Evolutionary conservation across 1,140 invertebrate genomes (phyloP).

Genomic region (Ladona fulva): DNA sequence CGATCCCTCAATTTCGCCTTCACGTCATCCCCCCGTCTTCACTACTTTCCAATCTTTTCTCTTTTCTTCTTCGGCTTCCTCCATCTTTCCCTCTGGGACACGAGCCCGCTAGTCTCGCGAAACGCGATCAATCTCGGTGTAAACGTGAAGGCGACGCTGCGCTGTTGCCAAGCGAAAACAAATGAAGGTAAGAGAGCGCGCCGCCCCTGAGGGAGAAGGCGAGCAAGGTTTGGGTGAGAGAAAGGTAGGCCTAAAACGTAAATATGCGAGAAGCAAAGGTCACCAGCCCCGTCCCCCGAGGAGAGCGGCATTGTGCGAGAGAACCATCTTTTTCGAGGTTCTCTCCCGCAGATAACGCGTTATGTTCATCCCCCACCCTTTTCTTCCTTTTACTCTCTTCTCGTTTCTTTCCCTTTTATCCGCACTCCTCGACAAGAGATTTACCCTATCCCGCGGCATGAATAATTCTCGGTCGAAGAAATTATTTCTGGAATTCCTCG

Average conservation of each 20-base stretch:
- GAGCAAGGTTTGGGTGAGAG: not conserved
- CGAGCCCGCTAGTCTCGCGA: no score
- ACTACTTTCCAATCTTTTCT: not conserved
- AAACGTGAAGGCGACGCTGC: not conserved
- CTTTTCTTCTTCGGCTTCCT: not conserved
- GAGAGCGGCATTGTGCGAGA: not conserved
- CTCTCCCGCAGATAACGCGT: not conserved
- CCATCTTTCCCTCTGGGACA: not conserved
- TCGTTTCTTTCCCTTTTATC: no score
- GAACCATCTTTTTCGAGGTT: not conserved
- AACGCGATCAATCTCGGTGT: not conserved
- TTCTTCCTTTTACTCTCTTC: no score
- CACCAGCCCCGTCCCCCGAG: not conserved
- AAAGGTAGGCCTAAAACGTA: not conserved
- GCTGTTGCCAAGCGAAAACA: slow-evolving; percentile 2
- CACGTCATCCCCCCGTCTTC: not conserved
- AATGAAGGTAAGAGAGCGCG: not conserved
- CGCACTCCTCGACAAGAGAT: no score
- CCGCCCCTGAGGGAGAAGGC: not conserved
- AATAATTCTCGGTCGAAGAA: no score
- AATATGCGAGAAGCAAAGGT: not conserved
- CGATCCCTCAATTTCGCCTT: not conserved
- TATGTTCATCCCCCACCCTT: not conserved
- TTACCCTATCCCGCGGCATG: no score
- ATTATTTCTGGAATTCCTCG: no score